Base-by-base conservation (phyloP, 2,888 invertebrate species). In the Hypena proboscidalis region DNA sequence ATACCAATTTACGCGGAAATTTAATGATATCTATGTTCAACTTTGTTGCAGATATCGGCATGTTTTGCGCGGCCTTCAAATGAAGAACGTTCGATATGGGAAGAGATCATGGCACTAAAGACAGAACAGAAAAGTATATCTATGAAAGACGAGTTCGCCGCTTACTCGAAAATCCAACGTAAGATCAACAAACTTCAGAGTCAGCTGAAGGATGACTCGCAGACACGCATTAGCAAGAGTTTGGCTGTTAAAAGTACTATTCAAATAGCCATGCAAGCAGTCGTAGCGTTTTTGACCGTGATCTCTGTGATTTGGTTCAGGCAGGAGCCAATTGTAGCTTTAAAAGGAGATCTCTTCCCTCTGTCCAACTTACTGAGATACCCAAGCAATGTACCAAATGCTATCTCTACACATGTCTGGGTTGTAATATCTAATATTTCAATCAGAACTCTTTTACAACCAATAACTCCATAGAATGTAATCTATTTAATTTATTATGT, bases 91-190 rank as follows among this genome's bases (percentile, higher is more conserved):
- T 70, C 70, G 15, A 53, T 91, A 11, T 80, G 87, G 67, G 58
- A 68, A 3, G 80, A 92, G 67, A 80, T 92, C 22, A 30, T 75
- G 20, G 74, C 77, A 55, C 74, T 93, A 2, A 91, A 89, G 67
- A 62, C 66, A 1, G 85, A 92, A 55, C 93, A 93, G 60, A 82
- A 84, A 37, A 54, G 67, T 4, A 74, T 92, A 43, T 92, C 91
- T 4, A 92, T 93, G 83, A 92, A 92, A 46, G 92, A 93, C 54
- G 89, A 93, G 55, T 93, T 93, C 77, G 92, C 92, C 3, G 89
- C 91, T 20, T 92, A 92, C 69, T 92, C 93, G 1, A 93, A 92
- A 72, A 52, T 93, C 20, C 93, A 93, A 67, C 79, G 93, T 26
- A 92, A 84, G 74, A 92, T 93, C 11, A 92, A 90, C 54, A 86